Percentiles rank a stretch among this genome's conserved stretches.
Evolutionary conservation across 2,113 vertebrate species (phyloP).

Genomic region (Galemys pyrenaicus): DNA sequence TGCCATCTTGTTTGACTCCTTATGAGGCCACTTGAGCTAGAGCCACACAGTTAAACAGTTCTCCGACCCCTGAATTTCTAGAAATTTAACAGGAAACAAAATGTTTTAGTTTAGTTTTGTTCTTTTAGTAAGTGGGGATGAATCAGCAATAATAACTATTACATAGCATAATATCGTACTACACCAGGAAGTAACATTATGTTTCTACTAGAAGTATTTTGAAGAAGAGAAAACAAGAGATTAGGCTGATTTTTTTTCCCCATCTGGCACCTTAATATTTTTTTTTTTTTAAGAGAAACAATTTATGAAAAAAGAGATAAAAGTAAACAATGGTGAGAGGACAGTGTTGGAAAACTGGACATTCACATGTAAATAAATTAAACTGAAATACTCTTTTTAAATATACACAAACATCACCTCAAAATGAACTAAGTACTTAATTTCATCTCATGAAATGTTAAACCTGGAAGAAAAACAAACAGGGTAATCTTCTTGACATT

Average conservation of each 20-base stretch:
- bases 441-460: too few species aligned
- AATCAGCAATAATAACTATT: not conserved
- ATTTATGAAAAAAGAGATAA: too few species aligned
- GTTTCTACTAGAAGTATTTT: not conserved
- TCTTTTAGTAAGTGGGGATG: not conserved
- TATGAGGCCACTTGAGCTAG: not conserved
- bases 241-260: not conserved
- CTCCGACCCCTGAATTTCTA: not conserved
- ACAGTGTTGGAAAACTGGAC: too few species aligned
- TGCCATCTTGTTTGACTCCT: not conserved
- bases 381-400: too few species aligned
- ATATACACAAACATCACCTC: too few species aligned
- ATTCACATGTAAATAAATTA: too few species aligned
- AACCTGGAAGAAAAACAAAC: too few species aligned
- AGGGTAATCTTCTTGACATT: too few species aligned
- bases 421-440: too few species aligned
- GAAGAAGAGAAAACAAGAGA: not conserved
- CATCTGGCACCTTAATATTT: constrained; percentile 2
- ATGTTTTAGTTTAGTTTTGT: not conserved
- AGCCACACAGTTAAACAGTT: not conserved
- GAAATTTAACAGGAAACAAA: not conserved
- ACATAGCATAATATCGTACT: not conserved
- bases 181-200: not conserved
- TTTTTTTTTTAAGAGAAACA: too few species aligned
- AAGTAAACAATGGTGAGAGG: too few species aligned